Evolutionary conservation across 1,140 invertebrate species (phyloP).

Genomic region (Temnothorax nylanderi): DNA sequence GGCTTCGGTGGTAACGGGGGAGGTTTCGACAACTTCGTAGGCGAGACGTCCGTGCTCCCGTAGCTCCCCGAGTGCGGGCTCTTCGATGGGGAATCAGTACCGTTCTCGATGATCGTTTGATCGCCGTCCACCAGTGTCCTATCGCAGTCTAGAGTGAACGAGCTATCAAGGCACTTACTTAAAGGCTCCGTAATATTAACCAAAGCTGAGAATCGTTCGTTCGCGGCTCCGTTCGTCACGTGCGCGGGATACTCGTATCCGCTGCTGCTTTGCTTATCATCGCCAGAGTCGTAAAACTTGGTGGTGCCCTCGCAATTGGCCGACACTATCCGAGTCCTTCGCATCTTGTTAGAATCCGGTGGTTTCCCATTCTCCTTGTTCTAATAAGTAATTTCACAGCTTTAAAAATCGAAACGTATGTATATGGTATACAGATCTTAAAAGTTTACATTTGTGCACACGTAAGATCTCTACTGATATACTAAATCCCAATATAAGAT

Average conservation of each 20-base stretch:
- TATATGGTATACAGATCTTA: conserved; percentile 51
- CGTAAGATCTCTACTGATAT: conserved; percentile 1
- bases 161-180: conserved; percentile 67
- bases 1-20: conserved; percentile 84
- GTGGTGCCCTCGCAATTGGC: conserved; percentile 77
- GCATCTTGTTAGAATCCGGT: conserved; percentile 79
- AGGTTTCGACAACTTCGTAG: conserved; percentile 80
- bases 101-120: conserved; percentile 81
- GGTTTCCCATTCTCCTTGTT: conserved; percentile 84
- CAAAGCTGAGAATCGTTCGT: conserved; percentile 62
- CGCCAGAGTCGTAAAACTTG: conserved; percentile 82
- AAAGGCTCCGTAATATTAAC: conserved; percentile 55
- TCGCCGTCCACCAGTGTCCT: conserved; percentile 79
- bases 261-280: conserved; percentile 73
- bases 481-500: not conserved
- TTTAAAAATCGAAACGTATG: conserved; percentile 65
- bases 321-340: conserved; percentile 75
- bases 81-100: conserved; percentile 65
- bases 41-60: conserved; percentile 26
- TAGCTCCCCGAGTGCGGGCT: conserved; percentile 54
- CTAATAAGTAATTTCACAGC: conserved; percentile 76
- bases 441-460: not conserved
- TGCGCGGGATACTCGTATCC: conserved; percentile 51
- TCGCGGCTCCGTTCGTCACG: conserved; percentile 45
- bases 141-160: conserved; percentile 73